A percentile compares a stretch with the other conserved stretches of the same genome.
These are phyloP conservation scores for Nothoprocta perdicaria DNA, from an alignment of 2,113 vertebrate species.

Conservation along the genomic window DNA sequence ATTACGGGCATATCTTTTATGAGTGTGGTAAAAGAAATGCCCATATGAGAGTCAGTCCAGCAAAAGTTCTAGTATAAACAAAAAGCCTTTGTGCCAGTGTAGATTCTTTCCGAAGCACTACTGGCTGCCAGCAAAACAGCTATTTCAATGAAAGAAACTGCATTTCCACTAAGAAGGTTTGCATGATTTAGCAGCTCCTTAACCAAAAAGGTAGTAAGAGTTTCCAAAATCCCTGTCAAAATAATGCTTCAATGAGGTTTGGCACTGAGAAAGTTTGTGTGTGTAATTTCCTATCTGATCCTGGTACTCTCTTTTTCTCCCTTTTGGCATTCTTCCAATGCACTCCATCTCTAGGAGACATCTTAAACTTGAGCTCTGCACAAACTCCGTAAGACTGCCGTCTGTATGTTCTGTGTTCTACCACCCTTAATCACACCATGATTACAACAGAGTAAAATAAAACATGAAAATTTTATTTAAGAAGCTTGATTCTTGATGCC, in stretches of 20 bases:
- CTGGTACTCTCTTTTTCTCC: not conserved
- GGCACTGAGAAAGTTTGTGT: not conserved
- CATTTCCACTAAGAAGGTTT: slow-evolving; percentile 2
- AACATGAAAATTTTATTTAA: not conserved
- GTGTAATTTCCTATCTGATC: not conserved
- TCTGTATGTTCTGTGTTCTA: not conserved
- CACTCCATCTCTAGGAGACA: not conserved
- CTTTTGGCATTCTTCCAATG: not conserved
- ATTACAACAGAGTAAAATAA: not conserved
- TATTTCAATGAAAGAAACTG: not conserved
- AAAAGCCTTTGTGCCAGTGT: not conserved
- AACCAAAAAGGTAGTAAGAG: not conserved
- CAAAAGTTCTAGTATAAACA: not conserved
- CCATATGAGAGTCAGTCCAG: not conserved
- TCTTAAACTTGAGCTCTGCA: not conserved
- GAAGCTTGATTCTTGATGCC: not conserved
- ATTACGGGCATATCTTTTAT: not conserved
- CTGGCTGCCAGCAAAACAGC: not conserved
- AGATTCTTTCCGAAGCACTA: not conserved
- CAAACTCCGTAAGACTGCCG: not conserved
- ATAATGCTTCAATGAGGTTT: not conserved
- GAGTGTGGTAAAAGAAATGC: not conserved
- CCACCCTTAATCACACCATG: not conserved
- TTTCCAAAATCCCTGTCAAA: not conserved
- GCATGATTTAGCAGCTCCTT: not conserved